phyloP scores from a whole-genome alignment of 2,888 invertebrate genomes.

The Podabrus alpinus region DNA sequence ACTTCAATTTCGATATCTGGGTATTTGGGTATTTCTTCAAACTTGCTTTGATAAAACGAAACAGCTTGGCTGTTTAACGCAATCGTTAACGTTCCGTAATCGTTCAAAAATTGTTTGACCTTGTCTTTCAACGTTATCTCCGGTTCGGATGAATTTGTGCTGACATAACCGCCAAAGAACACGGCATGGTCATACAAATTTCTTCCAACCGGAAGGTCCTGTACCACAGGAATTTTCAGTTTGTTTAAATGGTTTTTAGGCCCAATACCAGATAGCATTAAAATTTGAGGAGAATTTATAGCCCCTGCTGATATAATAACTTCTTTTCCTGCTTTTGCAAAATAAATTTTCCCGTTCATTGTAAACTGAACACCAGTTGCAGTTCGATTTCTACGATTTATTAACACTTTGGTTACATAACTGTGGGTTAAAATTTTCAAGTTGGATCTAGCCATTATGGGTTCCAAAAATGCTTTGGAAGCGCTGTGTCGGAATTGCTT shows the following conservation, averaged over 20 bases:
- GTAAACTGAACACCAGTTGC: constrained; percentile 70
- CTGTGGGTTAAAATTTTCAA: constrained; percentile 71
- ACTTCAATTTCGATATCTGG: constrained; percentile 42
- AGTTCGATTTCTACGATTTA: constrained; percentile 62
- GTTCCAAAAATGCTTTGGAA: constrained; percentile 74
- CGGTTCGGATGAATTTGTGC: constrained; percentile 57
- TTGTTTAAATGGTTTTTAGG: constrained; percentile 63
- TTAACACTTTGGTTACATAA: constrained; percentile 68
- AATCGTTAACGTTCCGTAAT: constrained; percentile 34
- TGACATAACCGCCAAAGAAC: constrained; percentile 69
- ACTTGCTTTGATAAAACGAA: constrained; percentile 31
- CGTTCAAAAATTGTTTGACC: constrained; percentile 33
- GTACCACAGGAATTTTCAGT: constrained; percentile 63
- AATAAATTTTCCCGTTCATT: constrained; percentile 60
- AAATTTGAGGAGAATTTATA: constrained; percentile 78
- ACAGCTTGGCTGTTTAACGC: constrained; percentile 39
- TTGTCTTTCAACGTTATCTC: constrained; percentile 8
- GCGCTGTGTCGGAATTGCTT: constrained; percentile 76
- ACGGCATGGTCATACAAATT: constrained; percentile 79
- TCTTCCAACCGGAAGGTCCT: constrained; percentile 72
- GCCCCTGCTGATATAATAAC: constrained; percentile 78
- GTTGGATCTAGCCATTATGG: constrained; percentile 66
- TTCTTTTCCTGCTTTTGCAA: constrained; percentile 67
- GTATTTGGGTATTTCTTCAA: constrained; percentile 30
- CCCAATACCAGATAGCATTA: constrained; percentile 82